Evolutionary conservation across 2,888 invertebrate species (phyloP).

Genomic region (Pachycephus smyrnensis): DNA sequence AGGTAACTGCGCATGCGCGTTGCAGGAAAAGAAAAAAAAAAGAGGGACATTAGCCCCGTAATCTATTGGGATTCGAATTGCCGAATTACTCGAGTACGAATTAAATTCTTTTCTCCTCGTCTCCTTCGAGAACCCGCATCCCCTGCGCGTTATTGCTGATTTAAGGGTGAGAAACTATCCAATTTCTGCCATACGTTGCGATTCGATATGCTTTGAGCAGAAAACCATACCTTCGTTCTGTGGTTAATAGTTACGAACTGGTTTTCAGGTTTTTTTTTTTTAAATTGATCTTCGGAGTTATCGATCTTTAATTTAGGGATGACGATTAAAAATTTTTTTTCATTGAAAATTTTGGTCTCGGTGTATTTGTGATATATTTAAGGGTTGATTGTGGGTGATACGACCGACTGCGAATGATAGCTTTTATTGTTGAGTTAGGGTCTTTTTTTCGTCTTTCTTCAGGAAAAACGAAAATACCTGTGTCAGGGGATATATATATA

Average conservation of each 20-base stretch:
- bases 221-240: background rate
- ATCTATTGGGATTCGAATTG: constrained; percentile 44
- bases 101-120: constrained; percentile 44
- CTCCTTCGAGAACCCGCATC: background rate
- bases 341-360: background rate
- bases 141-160: constrained; percentile 31
- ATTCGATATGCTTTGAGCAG: background rate
- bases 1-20: background rate
- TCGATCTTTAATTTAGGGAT: background rate
- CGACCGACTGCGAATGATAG: background rate
- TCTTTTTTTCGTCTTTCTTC: background rate
- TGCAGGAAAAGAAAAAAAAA: too few relatives aligned
- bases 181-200: background rate
- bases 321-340: background rate
- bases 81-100: constrained; percentile 44
- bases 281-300: background rate
- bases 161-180: constrained; percentile 25
- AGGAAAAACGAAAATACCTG: background rate
- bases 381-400: background rate
- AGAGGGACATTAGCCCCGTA: constrained; percentile 31
- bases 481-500: background rate
- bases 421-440: background rate
- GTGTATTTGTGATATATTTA: background rate
- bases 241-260: background rate
- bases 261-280: background rate